Evolutionary conservation across 2,113 vertebrate species (phyloP), one percentile per base, ranked within the genome.

Genomic region (Muscicapa adusta): DNA sequence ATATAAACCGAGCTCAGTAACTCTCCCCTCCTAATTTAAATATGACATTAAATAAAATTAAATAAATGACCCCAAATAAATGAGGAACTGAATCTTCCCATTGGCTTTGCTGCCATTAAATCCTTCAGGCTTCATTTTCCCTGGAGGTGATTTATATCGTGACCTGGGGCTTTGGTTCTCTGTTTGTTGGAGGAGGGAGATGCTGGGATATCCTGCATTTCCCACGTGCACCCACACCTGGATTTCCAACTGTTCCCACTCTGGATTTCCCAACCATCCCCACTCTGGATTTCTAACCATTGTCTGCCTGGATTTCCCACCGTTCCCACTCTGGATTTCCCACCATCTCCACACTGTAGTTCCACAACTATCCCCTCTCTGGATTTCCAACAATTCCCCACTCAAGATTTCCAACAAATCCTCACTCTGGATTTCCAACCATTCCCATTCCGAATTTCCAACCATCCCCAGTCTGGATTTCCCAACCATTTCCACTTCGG

Each of bases 1-100:
- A 29, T 47, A 9, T 56, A 15, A 78, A 71, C 19, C 0, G 6
- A 48, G 12, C 26, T 19, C 33, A 0, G 0, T 4, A 40, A 45
- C 6, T 87, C 38, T 43, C 18, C 20, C 26, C 53, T 70, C 28
- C 29, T 84, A 23, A 20, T 47, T 74, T 14, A 22, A 28, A 15
- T 34, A 15, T 24, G 33, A 15, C 8, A 4, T 58, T 53, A 53
- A 78, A 76, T 53, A 86, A 85, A 63, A 78, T 80, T 40, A 86
- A 85, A 63, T 26, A 84, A 91, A 76, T 12, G 6, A 76, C 8
- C 20, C 5, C 2, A 62, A 76, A 45, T 31, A 60, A 66, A 65
- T 23, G 19, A 65, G 66, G 50, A 66, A 18, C 5, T 4, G 26
- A 42, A 5, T 9, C 33, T 57, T 86, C 18, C 72, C 14, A 0